Evolutionary conservation across 2,113 vertebrate genomes (phyloP).

Genomic region (Piprites chloris): DNA sequence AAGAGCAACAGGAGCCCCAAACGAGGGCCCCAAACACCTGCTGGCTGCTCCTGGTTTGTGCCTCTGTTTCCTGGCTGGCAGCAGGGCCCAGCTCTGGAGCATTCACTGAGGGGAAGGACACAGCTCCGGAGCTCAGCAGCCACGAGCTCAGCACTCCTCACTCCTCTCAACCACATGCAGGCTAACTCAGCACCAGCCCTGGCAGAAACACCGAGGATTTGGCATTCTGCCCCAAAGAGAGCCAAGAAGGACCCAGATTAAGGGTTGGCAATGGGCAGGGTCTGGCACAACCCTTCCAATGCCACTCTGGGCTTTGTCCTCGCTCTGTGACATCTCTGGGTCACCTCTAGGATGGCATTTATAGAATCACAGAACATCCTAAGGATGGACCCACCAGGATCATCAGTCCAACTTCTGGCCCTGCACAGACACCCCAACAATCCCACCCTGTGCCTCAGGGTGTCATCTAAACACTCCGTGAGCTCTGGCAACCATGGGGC

Average conservation of each 20-base stretch:
- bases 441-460: not conserved
- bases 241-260: not conserved
- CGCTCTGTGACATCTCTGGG: accelerated
- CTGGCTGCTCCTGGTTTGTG: not conserved
- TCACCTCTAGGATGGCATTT: not conserved
- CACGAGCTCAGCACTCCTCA: not conserved
- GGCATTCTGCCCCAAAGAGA: not conserved
- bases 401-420: not conserved
- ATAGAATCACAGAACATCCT: not conserved
- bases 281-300: no score
- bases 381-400: not conserved
- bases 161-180: accelerated
- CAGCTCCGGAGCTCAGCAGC: not conserved
- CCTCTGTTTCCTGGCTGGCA: not conserved
- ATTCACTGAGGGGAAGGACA: accelerated
- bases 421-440: not conserved
- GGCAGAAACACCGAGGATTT: not conserved
- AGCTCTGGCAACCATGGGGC: not conserved
- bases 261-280: not conserved
- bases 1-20: not conserved
- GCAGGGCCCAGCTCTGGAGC: accelerated
- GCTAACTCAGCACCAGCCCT: not conserved
- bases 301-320: not conserved
- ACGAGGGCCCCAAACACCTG: not conserved
- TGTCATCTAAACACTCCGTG: not conserved